Evolutionary conservation across 1,140 invertebrate genomes (phyloP).

Genomic region (Piezodorus guildinii): DNA sequence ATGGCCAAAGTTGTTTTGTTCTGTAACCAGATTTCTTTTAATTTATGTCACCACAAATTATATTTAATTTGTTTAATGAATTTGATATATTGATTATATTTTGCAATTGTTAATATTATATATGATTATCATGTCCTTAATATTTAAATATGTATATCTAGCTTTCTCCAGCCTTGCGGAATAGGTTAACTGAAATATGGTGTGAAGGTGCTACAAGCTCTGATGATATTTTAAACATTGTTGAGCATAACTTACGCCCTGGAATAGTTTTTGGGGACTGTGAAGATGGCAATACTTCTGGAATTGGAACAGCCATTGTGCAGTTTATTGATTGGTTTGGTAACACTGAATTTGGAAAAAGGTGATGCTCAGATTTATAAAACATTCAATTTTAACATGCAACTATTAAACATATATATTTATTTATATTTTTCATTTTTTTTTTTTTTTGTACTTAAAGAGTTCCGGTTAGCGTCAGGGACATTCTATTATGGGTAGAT

Average conservation of each 20-base stretch:
- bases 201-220: conserved; percentile 59
- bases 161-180: conserved; percentile 91
- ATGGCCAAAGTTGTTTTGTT: too few species aligned
- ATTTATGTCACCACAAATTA: too few species aligned
- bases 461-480: conserved; percentile 79
- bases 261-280: conserved; percentile 38
- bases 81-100: too few species aligned
- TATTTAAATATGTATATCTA: conserved; percentile 28
- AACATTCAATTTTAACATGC: too few species aligned
- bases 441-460: conserved; percentile 33
- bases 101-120: neutral
- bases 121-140: neutral
- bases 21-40: too few species aligned
- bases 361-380: conserved; percentile 30
- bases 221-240: conserved; percentile 55
- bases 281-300: conserved; percentile 42
- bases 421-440: neutral
- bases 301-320: conserved; percentile 55
- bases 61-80: too few species aligned
- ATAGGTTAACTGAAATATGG: conserved; percentile 99
- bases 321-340: conserved; percentile 72
- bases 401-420: too few species aligned
- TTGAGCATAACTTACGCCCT: conserved; percentile 62
- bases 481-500: conserved; percentile 83
- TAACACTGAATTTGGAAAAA: conserved; percentile 57